A percentile compares a stretch with the other conserved stretches of the same genome.
These are phyloP conservation scores for Ditylenchus dipsaci DNA, from an alignment of 1,140 invertebrate species.

Conservation along the genomic window DNA sequence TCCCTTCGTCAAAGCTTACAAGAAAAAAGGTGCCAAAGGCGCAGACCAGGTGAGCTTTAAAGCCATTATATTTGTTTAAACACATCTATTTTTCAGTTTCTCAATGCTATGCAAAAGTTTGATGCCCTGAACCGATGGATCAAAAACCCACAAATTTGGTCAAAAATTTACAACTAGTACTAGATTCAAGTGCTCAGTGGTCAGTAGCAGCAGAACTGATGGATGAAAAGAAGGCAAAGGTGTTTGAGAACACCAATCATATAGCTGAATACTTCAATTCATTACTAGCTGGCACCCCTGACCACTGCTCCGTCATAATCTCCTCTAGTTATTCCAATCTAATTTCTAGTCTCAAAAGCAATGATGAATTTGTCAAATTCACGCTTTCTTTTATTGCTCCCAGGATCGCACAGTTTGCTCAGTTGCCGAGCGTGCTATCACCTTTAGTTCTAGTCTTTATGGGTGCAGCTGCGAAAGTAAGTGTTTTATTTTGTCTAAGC, in stretches of 20 bases:
- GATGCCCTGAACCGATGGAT: neutral
- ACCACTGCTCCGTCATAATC: neutral
- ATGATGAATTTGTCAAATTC: neutral
- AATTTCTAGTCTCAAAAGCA: neutral
- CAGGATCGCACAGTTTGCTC: neutral
- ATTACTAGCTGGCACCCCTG: neutral
- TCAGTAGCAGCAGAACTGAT: neutral
- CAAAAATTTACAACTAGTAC: too few species aligned
- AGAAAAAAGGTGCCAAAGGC: slow-evolving; percentile 8
- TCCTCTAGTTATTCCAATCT: neutral
- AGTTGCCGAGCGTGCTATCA: neutral
- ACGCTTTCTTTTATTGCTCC: neutral
- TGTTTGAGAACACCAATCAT: neutral
- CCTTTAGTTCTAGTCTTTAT: neutral
- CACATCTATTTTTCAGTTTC: slow-evolving; percentile 3
- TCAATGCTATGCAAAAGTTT: neutral
- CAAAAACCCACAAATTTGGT: too few species aligned
- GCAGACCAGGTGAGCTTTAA: slow-evolving; percentile 6
- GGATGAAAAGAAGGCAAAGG: neutral
- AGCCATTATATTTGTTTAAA: neutral
- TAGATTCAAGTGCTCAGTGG: neutral
- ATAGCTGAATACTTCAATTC: neutral
- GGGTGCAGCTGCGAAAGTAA: neutral
- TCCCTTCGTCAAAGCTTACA: slow-evolving; percentile 14
- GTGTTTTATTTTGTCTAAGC: neutral